These are phyloP conservation scores for Corydoras maculifer DNA, from an alignment of 2,113 vertebrate species.

Conservation along the genomic window DNA sequence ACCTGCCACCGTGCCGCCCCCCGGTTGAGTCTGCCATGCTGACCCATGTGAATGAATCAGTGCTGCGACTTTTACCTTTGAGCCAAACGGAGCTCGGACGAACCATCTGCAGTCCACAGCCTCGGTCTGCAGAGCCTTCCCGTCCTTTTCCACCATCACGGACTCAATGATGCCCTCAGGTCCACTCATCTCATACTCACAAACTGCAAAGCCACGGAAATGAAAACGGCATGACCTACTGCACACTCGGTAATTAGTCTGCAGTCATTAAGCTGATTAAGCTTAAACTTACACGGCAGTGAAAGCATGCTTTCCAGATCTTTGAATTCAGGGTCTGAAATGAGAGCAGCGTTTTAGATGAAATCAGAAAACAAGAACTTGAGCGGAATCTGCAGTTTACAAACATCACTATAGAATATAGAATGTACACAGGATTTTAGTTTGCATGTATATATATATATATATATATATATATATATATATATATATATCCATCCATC, in stretches of 20 bases:
- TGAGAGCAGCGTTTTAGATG: conserved; percentile 34
- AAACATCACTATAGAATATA: too few species aligned
- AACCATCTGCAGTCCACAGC: conserved; percentile 97
- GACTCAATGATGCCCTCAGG: conserved; percentile 92
- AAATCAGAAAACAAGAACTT: neutral
- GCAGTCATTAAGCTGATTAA: neutral
- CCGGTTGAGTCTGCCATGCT: too few species aligned
- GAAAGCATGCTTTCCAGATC: conserved; percentile 77
- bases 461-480: too few species aligned
- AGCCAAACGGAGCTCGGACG: conserved; percentile 82
- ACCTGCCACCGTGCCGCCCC: too few species aligned
- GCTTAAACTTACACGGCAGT: conserved; percentile 79
- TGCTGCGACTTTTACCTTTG: conserved; percentile 74
- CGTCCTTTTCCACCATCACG: conserved; percentile 76
- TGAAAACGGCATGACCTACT: neutral
- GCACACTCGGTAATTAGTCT: neutral
- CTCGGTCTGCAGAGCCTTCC: conserved; percentile 76
- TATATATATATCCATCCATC: too few species aligned
- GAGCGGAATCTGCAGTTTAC: too few species aligned
- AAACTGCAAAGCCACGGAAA: conserved; percentile 62
- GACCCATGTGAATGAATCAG: too few species aligned
- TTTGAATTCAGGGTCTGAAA: conserved; percentile 94
- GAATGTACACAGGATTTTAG: too few species aligned
- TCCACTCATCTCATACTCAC: conserved; percentile 94
- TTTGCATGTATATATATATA: too few species aligned